phyloP scores from a whole-genome alignment of 2,113 vertebrate species.

The Ploceus nigricollis region DNA sequence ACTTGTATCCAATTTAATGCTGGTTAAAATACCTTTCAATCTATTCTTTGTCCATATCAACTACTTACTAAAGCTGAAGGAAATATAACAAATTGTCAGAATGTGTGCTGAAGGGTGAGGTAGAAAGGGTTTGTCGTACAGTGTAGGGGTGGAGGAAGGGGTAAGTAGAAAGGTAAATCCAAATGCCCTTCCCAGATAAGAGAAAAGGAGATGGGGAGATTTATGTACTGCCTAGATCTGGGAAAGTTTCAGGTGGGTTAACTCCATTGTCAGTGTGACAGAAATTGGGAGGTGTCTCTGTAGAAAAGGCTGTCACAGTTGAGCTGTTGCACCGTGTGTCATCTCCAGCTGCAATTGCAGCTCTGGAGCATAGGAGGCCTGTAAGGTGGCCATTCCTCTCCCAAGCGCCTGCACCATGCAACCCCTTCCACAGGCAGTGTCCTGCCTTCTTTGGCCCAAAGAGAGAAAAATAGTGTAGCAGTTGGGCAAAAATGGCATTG shows the following conservation, averaged over 20 bases:
- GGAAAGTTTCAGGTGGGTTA: neutral
- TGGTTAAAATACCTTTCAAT: neutral
- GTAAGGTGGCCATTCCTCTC: neutral
- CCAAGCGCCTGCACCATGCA: neutral
- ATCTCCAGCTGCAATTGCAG: neutral
- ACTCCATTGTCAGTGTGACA: neutral
- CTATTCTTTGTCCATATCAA: neutral
- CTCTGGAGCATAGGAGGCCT: neutral
- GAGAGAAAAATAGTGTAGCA: neutral
- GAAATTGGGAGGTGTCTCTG: neutral
- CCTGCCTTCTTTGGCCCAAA: neutral
- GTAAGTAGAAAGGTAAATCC: neutral
- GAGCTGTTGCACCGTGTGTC: accelerated
- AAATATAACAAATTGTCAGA: neutral
- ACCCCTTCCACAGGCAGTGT: neutral
- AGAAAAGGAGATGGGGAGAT: neutral
- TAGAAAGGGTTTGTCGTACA: neutral
- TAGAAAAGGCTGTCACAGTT: neutral
- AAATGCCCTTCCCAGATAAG: neutral
- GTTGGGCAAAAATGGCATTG: neutral
- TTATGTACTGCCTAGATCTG: neutral
- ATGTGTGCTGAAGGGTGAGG: neutral
- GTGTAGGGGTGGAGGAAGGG: neutral
- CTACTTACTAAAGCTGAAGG: neutral
- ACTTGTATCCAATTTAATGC: neutral